A percentile compares a stretch with the other conserved stretches of the same genome.
These are phyloP conservation scores for Drosophila pseudotalamancana DNA, from an alignment of 2,888 invertebrate species.

Conservation along the genomic window DNA sequence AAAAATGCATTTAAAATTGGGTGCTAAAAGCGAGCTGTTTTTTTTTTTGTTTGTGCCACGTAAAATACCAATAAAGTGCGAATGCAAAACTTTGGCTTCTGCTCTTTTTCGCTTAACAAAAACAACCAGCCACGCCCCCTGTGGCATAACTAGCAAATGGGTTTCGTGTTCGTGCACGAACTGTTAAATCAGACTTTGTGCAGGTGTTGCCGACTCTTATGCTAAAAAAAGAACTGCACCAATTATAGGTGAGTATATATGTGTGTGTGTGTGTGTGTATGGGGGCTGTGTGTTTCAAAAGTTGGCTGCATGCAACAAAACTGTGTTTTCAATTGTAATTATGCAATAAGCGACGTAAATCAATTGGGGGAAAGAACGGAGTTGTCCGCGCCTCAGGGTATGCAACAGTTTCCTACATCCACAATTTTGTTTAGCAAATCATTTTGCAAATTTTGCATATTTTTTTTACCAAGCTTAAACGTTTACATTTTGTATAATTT, in stretches of 20 bases:
- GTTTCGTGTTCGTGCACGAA: slow-evolving; percentile 58
- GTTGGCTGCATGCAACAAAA: slow-evolving; percentile 43
- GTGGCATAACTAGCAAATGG: slow-evolving; percentile 44
- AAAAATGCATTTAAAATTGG: slow-evolving; percentile 69
- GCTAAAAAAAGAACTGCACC: slow-evolving; percentile 35
- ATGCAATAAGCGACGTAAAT: slow-evolving; percentile 30
- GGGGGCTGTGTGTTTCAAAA: slow-evolving; percentile 17
- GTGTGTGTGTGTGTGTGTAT: not conserved
- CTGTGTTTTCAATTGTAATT: slow-evolving; percentile 48
- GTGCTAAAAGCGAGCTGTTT: slow-evolving; percentile 11
- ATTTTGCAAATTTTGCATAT: not conserved
- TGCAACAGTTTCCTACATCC: slow-evolving; percentile 40
- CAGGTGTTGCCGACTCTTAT: slow-evolving; percentile 54
- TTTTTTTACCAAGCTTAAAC: not conserved
- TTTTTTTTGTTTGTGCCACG: slow-evolving; percentile 47
- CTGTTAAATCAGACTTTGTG: slow-evolving; percentile 60
- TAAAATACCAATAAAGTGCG: slow-evolving; percentile 73
- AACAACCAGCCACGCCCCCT: slow-evolving; percentile 36
- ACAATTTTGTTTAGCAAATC: not conserved
- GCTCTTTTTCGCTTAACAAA: slow-evolving; percentile 47
- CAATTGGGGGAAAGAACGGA: slow-evolving; percentile 7
- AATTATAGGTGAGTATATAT: slow-evolving; percentile 32
- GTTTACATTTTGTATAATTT: not conserved
- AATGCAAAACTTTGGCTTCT: slow-evolving; percentile 54
- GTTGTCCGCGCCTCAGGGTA: slow-evolving; percentile 10